A percentile compares a stretch with the other conserved stretches of the same genome.
Evolutionary conservation across 2,888 invertebrate species (phyloP).

Genomic region (Thelaira solivaga): DNA sequence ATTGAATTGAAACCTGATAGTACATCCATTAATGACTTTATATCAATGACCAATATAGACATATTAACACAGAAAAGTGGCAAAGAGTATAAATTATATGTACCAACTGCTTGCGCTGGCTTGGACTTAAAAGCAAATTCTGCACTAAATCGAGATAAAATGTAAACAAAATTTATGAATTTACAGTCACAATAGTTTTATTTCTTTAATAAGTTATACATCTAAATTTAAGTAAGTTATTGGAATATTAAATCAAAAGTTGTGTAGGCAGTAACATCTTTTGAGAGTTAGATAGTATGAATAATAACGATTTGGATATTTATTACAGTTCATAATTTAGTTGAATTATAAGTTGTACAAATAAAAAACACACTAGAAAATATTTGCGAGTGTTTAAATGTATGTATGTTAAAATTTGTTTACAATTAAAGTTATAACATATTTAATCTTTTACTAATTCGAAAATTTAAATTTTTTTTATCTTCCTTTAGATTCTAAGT

Average conservation of each 20-base stretch:
- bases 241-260: neutral
- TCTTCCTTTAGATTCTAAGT: constrained; percentile 65
- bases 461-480: constrained; percentile 30
- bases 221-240: neutral
- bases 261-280: neutral
- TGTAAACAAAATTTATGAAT: constrained; percentile 13
- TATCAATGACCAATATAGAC: constrained; percentile 72
- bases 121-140: constrained; percentile 37
- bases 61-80: constrained; percentile 71
- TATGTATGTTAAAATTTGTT: neutral
- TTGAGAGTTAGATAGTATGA: neutral
- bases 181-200: neutral
- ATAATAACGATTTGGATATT: neutral
- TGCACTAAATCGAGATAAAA: constrained; percentile 11
- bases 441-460: constrained; percentile 30
- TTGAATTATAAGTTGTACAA: neutral
- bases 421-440: neutral
- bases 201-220: neutral
- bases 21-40: constrained; percentile 71
- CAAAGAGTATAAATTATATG: constrained; percentile 74
- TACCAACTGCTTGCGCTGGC: constrained; percentile 67
- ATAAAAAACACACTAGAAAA: constrained; percentile 2
- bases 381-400: neutral
- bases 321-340: constrained; percentile 2
- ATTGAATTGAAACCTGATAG: constrained; percentile 75